phyloP scores from a whole-genome alignment of 1,140 invertebrate genomes.

The Eurosta solidaginis region DNA sequence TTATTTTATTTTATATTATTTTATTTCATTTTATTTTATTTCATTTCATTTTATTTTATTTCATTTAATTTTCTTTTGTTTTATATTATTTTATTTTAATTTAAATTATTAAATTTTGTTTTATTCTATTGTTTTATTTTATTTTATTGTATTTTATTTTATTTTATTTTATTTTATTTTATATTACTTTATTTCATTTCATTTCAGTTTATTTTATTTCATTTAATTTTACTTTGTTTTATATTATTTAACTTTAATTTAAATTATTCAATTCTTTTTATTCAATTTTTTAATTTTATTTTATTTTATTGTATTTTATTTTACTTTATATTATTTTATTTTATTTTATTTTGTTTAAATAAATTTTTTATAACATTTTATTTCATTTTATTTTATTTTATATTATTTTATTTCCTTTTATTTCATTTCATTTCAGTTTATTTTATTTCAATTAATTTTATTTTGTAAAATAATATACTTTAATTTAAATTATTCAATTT shows the following conservation, averaged over 20 bases:
- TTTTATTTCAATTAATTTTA: not conserved
- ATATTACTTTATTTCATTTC: not conserved
- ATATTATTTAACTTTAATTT: not conserved
- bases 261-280: not conserved
- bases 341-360: not conserved
- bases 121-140: not conserved
- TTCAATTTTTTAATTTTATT: no score
- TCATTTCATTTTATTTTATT: not conserved
- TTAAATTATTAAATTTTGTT: not conserved
- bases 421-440: no score
- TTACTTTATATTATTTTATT: not conserved
- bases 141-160: not conserved
- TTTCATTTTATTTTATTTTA: not conserved
- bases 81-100: not conserved
- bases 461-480: not conserved
- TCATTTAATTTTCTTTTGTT: not conserved
- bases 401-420: not conserved
- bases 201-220: not conserved
- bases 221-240: not conserved
- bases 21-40: not conserved
- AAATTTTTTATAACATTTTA: not conserved
- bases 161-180: not conserved
- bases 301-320: not conserved
- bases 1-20: not conserved
- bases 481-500: not conserved